A percentile compares a stretch with the other conserved stretches of the same genome.
These are phyloP conservation scores for Pseudomyrmex cubaensis DNA, from an alignment of 1,140 invertebrate species.

Conservation along the genomic window DNA sequence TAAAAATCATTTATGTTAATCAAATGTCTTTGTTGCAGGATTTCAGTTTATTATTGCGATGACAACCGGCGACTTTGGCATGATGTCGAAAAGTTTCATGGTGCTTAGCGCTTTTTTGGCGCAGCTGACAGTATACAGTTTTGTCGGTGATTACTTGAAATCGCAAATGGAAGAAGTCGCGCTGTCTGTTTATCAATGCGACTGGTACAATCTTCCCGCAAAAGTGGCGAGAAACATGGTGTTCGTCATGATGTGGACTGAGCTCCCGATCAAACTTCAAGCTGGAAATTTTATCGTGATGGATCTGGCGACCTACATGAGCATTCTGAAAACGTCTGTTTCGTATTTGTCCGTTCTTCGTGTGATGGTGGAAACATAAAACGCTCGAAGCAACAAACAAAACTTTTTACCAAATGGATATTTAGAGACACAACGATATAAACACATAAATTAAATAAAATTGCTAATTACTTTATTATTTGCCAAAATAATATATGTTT, in stretches of 20 bases:
- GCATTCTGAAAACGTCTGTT: conserved; percentile 58
- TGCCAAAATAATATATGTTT: too few relatives aligned
- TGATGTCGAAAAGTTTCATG: conserved; percentile 50
- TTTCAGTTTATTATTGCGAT: conserved; percentile 64
- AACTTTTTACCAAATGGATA: background rate
- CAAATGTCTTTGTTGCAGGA: conserved; percentile 27
- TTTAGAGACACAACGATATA: background rate
- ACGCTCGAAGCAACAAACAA: background rate
- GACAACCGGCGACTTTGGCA: background rate
- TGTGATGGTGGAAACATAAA: conserved; percentile 56
- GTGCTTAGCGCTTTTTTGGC: conserved; percentile 21
- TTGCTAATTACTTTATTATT: background rate
- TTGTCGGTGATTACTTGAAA: conserved; percentile 64
- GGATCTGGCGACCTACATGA: conserved; percentile 61
- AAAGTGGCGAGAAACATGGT: conserved; percentile 24
- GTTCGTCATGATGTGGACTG: conserved; percentile 51
- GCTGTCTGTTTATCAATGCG: conserved; percentile 6
- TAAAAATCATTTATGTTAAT: too few relatives aligned
- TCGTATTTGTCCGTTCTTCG: conserved; percentile 64
- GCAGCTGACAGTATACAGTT: conserved; percentile 55
- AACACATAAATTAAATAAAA: conserved; percentile 18
- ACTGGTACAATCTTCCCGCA: conserved; percentile 55
- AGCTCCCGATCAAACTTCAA: conserved; percentile 32
- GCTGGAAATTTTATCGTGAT: conserved; percentile 52
- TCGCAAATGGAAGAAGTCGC: conserved; percentile 53